A percentile compares a stretch with the other conserved stretches of the same genome.
These are phyloP conservation scores for Loripinus fragilis DNA, from an alignment of 2,888 invertebrate species.

Conservation along the genomic window DNA sequence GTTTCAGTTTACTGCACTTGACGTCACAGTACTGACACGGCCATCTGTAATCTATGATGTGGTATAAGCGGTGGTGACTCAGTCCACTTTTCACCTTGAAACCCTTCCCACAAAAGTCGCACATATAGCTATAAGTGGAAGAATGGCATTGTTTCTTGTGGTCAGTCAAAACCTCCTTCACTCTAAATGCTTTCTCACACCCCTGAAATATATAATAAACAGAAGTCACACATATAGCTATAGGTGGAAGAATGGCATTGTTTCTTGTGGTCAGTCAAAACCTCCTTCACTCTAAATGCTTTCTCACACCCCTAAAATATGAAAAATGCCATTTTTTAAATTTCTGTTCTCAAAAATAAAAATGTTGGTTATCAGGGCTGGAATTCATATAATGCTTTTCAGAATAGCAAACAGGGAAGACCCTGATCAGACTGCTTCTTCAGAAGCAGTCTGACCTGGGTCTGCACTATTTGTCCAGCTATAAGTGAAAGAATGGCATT, in stretches of 20 bases:
- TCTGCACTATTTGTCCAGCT: too few species aligned
- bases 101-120: not conserved
- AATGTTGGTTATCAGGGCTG: too few species aligned
- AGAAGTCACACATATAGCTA: not conserved
- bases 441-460: too few species aligned
- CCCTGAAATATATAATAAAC: not conserved
- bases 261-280: not conserved
- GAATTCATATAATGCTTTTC: too few species aligned
- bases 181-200: not conserved
- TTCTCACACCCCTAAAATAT: conserved; percentile 1
- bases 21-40: conserved; percentile 6
- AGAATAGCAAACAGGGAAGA: too few species aligned
- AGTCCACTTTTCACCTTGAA: not conserved
- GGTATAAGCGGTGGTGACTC: not conserved
- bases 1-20: not conserved
- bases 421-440: too few species aligned
- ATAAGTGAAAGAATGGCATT: not conserved
- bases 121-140: not conserved
- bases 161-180: not conserved
- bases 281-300: not conserved
- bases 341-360: too few species aligned
- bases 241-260: not conserved
- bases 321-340: too few species aligned
- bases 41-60: conserved; percentile 11
- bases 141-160: not conserved